These are phyloP conservation scores for Lepus europaeus DNA, from an alignment of 2,113 vertebrate species.

Conservation along the genomic window DNA sequence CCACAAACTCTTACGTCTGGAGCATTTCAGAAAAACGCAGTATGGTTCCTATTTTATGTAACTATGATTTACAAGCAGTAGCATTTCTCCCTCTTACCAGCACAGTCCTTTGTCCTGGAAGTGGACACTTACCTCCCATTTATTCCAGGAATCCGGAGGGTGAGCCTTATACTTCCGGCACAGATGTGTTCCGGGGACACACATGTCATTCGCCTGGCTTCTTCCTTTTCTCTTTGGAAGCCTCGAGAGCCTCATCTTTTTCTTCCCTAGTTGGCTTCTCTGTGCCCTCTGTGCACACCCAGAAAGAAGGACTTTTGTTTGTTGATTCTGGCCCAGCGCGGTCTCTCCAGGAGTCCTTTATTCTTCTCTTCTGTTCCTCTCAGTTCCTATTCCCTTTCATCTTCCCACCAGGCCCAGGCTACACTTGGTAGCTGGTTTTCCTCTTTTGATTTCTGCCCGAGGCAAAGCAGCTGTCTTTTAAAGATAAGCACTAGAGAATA, in stretches of 20 bases:
- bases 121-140: constrained; percentile 80
- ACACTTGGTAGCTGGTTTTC: not conserved
- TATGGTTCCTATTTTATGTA: not conserved
- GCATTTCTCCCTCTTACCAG: not conserved
- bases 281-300: not conserved
- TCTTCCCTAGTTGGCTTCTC: constrained; percentile 15
- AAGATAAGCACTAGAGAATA: constrained; percentile 77
- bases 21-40: not conserved
- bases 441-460: constrained; percentile 79
- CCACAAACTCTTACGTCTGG: not conserved
- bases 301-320: not conserved
- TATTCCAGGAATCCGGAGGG: not conserved
- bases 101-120: not conserved
- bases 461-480: constrained; percentile 75
- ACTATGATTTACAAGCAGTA: not conserved
- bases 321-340: not conserved
- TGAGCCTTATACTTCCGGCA: not conserved
- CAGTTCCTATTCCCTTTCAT: not conserved
- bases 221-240: not conserved
- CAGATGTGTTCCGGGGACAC: not conserved
- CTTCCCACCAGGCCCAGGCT: not conserved
- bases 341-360: not conserved
- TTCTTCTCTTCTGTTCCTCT: not conserved
- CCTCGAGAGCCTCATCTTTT: accelerated
- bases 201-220: not conserved